Conservation (phyloP, 2,888 invertebrate species). For the Agonopterix arenella region DNA sequence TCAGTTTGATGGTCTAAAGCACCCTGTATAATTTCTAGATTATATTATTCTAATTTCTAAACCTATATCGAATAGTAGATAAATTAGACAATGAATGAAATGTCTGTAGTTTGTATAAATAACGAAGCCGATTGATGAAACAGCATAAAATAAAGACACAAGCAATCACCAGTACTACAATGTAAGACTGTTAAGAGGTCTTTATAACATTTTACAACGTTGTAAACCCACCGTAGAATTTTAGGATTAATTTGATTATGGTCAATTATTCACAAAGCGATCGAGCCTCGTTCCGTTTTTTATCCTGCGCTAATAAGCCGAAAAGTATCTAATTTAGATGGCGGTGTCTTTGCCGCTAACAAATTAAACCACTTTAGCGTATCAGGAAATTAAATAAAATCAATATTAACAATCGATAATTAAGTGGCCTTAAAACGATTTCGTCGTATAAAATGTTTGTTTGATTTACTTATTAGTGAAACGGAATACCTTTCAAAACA, state of each 20-base stretch:
- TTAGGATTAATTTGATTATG: constrained; percentile 76
- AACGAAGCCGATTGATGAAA: no score
- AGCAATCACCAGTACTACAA: constrained; percentile 32
- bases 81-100: no score
- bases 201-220: constrained; percentile 73
- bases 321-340: constrained; percentile 71
- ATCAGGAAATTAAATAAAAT: constrained; percentile 65
- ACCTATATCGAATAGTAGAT: no score
- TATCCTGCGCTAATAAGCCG: constrained; percentile 69
- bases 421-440: constrained; percentile 65
- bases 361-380: constrained; percentile 76
- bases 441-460: constrained; percentile 46
- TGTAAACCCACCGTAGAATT: constrained; percentile 76
- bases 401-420: constrained; percentile 74
- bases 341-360: constrained; percentile 73
- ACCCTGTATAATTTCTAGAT: no score
- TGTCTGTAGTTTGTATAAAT: no score
- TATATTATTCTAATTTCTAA: no score
- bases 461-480: constrained; percentile 29
- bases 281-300: constrained; percentile 62
- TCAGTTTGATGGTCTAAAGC: no score
- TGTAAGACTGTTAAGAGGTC: constrained; percentile 57
- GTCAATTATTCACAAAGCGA: constrained; percentile 75
- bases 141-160: no score
- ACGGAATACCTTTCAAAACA: neutral